Conservation (phyloP, 1,140 invertebrate genomes). For the Formica selysi region DNA sequence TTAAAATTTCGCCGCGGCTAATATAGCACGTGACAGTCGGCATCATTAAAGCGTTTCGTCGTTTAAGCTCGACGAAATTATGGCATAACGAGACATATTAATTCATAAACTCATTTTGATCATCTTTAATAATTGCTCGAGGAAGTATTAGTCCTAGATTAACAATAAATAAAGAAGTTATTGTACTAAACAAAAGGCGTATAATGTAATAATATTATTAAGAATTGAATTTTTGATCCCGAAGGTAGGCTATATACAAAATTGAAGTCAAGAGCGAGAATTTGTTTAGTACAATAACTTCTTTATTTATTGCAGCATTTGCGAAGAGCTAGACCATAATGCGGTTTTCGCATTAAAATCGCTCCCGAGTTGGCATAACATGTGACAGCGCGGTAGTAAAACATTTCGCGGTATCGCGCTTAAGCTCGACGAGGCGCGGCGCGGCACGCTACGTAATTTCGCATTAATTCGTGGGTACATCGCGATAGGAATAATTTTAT, state of each 20-base stretch:
- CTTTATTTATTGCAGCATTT: conserved; percentile 48
- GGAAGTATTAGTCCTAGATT: neutral
- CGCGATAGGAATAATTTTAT: conserved; percentile 58
- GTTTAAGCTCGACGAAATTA: neutral
- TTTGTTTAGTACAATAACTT: conserved; percentile 23
- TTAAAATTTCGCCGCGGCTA: conserved; percentile 40
- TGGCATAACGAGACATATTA: neutral
- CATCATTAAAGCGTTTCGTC: neutral
- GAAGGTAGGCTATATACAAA: neutral
- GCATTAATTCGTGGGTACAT: conserved; percentile 48
- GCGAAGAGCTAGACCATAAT: conserved; percentile 37
- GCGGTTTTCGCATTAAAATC: conserved; percentile 51
- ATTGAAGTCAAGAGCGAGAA: conserved; percentile 27
- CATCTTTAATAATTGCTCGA: neutral
- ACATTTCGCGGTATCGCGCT: conserved; percentile 57
- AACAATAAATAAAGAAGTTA: neutral
- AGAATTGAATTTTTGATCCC: neutral
- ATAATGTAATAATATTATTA: no score
- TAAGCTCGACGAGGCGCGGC: conserved; percentile 47
- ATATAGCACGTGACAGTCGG: conserved; percentile 8
- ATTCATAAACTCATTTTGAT: neutral
- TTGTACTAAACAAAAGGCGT: no score
- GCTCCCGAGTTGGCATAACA: conserved; percentile 36
- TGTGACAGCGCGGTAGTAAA: conserved; percentile 55
- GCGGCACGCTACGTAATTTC: conserved; percentile 54